These are phyloP conservation scores for Neoaliturus tenellus DNA, from an alignment of 2,888 invertebrate genomes.

Conservation along the genomic window DNA sequence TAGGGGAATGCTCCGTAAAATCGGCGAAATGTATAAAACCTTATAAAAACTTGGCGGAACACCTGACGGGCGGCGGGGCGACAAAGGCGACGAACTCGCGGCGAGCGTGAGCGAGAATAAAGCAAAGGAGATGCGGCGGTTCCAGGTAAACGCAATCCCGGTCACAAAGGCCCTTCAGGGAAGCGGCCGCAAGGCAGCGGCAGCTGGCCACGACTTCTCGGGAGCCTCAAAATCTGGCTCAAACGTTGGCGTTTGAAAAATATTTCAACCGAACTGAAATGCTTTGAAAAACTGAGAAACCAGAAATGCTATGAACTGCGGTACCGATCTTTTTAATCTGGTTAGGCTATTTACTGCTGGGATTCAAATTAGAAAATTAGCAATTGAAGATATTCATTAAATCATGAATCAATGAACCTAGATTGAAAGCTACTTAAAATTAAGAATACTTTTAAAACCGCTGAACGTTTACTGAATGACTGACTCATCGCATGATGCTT, in stretches of 20 bases:
- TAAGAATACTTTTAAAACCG: too few species aligned
- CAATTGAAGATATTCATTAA: too few species aligned
- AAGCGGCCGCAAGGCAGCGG: background rate
- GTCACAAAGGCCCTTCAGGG: slow-evolving; percentile 5
- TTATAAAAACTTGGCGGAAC: background rate
- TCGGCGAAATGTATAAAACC: background rate
- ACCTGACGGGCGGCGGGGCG: background rate
- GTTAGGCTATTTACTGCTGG: too few species aligned
- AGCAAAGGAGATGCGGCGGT: background rate
- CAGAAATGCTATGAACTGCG: too few species aligned
- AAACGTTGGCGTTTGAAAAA: background rate
- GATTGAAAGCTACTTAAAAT: too few species aligned
- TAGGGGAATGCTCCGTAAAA: background rate
- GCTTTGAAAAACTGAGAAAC: too few species aligned
- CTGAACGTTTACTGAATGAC: too few species aligned
- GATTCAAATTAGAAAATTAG: too few species aligned
- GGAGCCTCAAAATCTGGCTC: background rate
- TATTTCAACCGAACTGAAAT: too few species aligned
- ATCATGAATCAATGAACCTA: too few species aligned
- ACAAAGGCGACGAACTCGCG: background rate
- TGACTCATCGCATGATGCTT: too few species aligned
- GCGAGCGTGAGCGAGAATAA: background rate
- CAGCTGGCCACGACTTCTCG: background rate
- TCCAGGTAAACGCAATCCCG: slow-evolving; percentile 39
- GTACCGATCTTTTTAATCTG: too few species aligned